Evolutionary conservation across 2,113 vertebrate species (phyloP), one percentile per base, ranked within the genome.

Genomic region (Gallinago jamesoni): DNA sequence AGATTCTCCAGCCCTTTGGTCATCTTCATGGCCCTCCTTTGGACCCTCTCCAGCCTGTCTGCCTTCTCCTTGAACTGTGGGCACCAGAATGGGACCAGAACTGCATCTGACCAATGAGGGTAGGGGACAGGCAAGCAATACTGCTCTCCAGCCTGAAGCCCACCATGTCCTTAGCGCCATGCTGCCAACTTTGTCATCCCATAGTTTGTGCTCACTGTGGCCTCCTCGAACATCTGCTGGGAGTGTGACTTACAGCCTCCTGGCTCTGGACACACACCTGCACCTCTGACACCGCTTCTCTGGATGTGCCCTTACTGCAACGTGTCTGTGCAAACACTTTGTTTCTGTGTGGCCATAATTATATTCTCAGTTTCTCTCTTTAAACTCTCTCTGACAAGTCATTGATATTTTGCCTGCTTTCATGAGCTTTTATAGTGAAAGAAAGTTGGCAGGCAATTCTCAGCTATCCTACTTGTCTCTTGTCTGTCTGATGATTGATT

Each of bases 401-500:
- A 80, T 82, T 90, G 77, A 45, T 77, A 80, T 92, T 93, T 93
- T 92, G 45, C 67, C 63, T 69, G 59, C 75, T 94, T 94, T 94
- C 79, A 55, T 73, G 90, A 84, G 85, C 79, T 83, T 90, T 86
- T 62, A 45, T 19, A 83, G 75, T 8, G 20, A 76, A 83, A 84
- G 69, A 53, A 88, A 77, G 72, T 63, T 94, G 94, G 83, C 94
- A 96, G 88, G 90, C 88, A 94, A 37, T 88, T 90, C 95, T 94
- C 89, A 77, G 2, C 86, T 83, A 86, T 53, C 79, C 50, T 41
- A 10, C 83, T 90, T 67, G 85, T 93, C 92, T 97, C 92, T 79
- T 68, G 53, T 77, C 76, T 94, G 70, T 67, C 90, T 94, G 90
- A 59, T 95, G 96, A 97, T 92, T 95, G 96, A 96, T 90, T 97